phyloP scores from a whole-genome alignment of 2,113 vertebrate species.

The Micronycteris hirsuta region DNA sequence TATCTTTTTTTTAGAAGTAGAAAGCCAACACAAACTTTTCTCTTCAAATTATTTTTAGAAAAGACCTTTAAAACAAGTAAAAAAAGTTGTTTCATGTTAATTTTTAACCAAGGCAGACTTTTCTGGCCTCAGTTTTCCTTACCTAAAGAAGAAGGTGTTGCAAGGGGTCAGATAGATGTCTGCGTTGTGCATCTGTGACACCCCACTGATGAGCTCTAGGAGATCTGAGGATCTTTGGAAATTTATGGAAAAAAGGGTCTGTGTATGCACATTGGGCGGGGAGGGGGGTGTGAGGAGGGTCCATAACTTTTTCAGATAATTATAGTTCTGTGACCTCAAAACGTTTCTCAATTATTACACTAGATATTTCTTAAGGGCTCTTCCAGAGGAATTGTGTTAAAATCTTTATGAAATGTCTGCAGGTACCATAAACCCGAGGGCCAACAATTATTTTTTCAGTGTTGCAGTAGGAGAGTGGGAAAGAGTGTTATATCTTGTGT shows the following conservation, averaged over 20 bases:
- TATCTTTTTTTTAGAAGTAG: neutral
- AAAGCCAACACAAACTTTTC: neutral
- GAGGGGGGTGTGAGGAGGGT: neutral
- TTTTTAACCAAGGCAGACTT: neutral
- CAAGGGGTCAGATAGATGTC: neutral
- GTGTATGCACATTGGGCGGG: neutral
- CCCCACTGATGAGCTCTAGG: neutral
- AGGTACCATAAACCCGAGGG: neutral
- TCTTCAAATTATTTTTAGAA: neutral
- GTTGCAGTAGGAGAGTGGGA: neutral
- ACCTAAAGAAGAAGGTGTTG: neutral
- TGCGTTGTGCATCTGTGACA: neutral
- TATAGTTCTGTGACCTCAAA: neutral
- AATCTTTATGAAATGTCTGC: neutral
- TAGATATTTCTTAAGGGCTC: neutral
- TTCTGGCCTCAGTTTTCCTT: neutral
- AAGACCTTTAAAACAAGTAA: neutral
- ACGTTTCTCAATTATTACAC: neutral
- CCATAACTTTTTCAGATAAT: neutral
- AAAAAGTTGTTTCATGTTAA: neutral
- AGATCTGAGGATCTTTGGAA: neutral
- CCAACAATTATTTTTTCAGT: neutral
- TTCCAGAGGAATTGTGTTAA: neutral
- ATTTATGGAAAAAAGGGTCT: neutral
- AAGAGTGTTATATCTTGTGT: neutral